These are phyloP conservation scores for Ooceraea biroi DNA, from an alignment of 1,140 invertebrate species.

Conservation along the genomic window DNA sequence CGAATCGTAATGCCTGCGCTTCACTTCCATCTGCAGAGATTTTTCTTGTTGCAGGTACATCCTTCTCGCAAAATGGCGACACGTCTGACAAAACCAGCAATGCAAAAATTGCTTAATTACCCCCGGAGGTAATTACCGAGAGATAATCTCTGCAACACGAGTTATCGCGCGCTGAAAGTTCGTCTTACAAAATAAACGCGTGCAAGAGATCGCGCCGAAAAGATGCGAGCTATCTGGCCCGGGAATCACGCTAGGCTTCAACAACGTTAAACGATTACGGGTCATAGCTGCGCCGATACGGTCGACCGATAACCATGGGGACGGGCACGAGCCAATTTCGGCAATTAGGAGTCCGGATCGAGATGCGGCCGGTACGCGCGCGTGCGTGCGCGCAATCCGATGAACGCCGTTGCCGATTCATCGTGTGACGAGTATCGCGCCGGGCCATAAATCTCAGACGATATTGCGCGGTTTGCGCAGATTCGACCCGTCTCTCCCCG, in stretches of 20 bases:
- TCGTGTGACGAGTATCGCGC: conserved; percentile 71
- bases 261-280: conserved; percentile 38
- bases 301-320: conserved; percentile 21
- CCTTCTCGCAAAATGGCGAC: too few relatives aligned
- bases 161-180: background rate
- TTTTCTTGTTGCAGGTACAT: too few relatives aligned
- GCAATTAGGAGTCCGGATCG: conserved; percentile 65
- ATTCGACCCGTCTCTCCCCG: conserved; percentile 65
- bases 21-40: background rate
- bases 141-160: background rate
- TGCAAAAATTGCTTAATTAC: too few relatives aligned
- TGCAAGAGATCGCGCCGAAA: background rate
- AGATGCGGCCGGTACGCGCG: background rate
- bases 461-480: conserved; percentile 75
- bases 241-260: background rate
- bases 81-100: too few relatives aligned
- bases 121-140: too few relatives aligned
- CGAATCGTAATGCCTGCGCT: background rate
- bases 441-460: conserved; percentile 74
- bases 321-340: conserved; percentile 68
- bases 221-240: too few relatives aligned
- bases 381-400: conserved; percentile 16
- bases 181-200: background rate
- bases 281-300: background rate
- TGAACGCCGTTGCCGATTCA: conserved; percentile 67